Evolutionary conservation across 53 echinoderm and acorn worm species (phyloP).

Genomic region (Holothuria leucospilota): DNA sequence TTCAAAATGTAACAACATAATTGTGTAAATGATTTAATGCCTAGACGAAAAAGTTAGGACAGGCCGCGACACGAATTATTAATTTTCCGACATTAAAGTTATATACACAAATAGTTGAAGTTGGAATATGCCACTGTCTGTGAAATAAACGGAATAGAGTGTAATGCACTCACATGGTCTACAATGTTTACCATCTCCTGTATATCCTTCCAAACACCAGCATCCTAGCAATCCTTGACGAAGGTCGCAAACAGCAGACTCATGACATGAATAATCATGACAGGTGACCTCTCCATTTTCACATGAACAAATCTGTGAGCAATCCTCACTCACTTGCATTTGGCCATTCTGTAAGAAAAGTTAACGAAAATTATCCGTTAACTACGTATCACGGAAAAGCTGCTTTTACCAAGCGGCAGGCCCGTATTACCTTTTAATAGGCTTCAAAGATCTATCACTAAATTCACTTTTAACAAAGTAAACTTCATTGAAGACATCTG

Average conservation of each 20-base stretch:
- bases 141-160: not conserved
- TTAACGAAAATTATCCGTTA: not conserved
- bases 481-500: too few relatives aligned
- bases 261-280: constrained; percentile 20
- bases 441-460: too few relatives aligned
- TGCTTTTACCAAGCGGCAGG: not conserved
- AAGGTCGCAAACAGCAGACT: constrained; percentile 12
- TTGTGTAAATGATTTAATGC: not conserved
- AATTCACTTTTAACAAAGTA: too few relatives aligned
- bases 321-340: not conserved
- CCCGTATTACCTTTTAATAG: too few relatives aligned
- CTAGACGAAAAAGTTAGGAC: not conserved
- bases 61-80: not conserved
- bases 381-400: not conserved
- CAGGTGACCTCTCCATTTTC: constrained; percentile 1
- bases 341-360: constrained; percentile 14
- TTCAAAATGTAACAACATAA: too few relatives aligned
- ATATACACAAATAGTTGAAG: not conserved
- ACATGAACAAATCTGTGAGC: constrained; percentile 35
- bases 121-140: not conserved
- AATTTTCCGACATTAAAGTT: not conserved
- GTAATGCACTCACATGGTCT: constrained; percentile 2
- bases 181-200: constrained; percentile 18
- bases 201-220: constrained; percentile 29
- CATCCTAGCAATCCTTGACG: not conserved